These are phyloP conservation scores for Drosophila novamexicana DNA, from an alignment of 1,140 invertebrate genomes.

Conservation along the genomic window DNA sequence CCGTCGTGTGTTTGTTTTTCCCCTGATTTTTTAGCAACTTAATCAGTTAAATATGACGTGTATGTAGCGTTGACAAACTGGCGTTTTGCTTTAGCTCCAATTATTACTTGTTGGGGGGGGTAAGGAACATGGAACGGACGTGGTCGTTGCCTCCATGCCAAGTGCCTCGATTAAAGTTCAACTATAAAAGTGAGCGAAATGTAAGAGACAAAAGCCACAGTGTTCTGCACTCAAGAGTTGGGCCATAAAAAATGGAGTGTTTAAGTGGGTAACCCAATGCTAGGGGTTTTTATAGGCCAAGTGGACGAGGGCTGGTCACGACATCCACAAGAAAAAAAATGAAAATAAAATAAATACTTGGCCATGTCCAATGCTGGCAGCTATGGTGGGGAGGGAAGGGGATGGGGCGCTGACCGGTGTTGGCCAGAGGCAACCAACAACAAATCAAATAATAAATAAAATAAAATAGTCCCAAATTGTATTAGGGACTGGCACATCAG, in stretches of 20 bases:
- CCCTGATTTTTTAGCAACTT: slow-evolving; percentile 45
- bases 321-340: slow-evolving; percentile 22
- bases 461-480: slow-evolving; percentile 75
- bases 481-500: slow-evolving; percentile 48
- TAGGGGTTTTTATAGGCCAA: slow-evolving; percentile 66
- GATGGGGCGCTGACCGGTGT: not conserved
- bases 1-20: slow-evolving; percentile 2
- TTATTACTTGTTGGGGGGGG: not conserved
- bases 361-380: slow-evolving; percentile 8
- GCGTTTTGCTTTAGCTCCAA: slow-evolving; percentile 2
- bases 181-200: slow-evolving; percentile 61
- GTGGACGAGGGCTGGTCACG: slow-evolving; percentile 54
- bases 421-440: slow-evolving; percentile 24
- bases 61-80: slow-evolving; percentile 30
- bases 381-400: not conserved
- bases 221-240: slow-evolving; percentile 65
- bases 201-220: slow-evolving; percentile 67
- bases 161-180: slow-evolving; percentile 66
- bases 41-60: slow-evolving; percentile 40
- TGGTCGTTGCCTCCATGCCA: slow-evolving; percentile 18
- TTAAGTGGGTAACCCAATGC: slow-evolving; percentile 58
- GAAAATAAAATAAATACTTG: slow-evolving; percentile 34
- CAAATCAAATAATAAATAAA: slow-evolving; percentile 71
- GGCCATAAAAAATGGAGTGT: slow-evolving; percentile 72
- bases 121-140: not conserved